Percentiles rank a stretch among this genome's conserved stretches.
Evolutionary conservation across 2,113 vertebrate genomes (phyloP).

Genomic region (Laticauda laticaudata): DNA sequence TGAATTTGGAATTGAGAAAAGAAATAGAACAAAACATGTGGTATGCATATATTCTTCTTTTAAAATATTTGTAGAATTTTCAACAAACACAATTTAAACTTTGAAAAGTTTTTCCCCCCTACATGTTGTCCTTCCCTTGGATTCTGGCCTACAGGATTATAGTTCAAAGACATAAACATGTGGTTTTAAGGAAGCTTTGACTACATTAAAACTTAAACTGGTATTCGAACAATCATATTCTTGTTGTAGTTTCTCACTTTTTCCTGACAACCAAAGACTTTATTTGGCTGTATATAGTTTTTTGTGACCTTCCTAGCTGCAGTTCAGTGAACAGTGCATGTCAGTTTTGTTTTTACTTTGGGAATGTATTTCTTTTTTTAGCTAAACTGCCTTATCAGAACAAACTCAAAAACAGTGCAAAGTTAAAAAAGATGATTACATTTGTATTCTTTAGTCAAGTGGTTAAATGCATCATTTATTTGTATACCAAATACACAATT

Average conservation of each 20-base stretch:
- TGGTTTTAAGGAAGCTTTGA: not conserved
- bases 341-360: not conserved
- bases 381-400: not conserved
- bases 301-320: not conserved
- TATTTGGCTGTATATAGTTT: not conserved
- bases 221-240: not conserved
- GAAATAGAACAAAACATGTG: no score
- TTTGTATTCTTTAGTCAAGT: not conserved
- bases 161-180: not conserved
- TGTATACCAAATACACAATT: conserved; percentile 5
- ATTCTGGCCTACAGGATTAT: not conserved
- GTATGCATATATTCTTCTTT: not conserved
- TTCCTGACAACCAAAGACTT: not conserved
- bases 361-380: not conserved
- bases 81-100: not conserved
- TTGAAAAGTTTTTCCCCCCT: not conserved
- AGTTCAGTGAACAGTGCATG: not conserved
- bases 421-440: not conserved
- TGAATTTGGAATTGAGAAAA: not conserved
- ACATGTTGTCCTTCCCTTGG: not conserved
- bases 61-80: not conserved
- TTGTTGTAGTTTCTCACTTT: not conserved
- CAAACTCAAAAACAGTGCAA: not conserved
- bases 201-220: not conserved
- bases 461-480: not conserved